Percentiles rank a stretch among this genome's conserved stretches.
phyloP scores from a whole-genome alignment of 2,888 invertebrate species.

The Drosophila phalerata region DNA sequence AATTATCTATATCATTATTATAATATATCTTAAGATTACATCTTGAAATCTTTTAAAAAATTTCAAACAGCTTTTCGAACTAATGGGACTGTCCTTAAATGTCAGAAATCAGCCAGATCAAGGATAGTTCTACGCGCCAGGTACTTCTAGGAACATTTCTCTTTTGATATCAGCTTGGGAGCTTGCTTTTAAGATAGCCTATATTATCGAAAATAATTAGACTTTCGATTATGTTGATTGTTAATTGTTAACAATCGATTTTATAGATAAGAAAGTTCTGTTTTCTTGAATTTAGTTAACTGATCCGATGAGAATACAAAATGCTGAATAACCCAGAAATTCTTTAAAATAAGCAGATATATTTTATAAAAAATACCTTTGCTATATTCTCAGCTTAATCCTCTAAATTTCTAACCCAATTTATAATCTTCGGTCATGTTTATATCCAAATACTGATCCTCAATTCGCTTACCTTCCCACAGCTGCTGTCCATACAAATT shows the following conservation, averaged over 20 bases:
- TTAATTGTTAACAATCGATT: neutral
- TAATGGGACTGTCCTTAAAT: no score
- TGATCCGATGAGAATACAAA: neutral
- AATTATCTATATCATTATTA: neutral
- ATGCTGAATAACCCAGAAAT: neutral
- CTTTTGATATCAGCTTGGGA: neutral
- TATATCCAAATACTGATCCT: slow-evolving; percentile 9
- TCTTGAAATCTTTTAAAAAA: neutral
- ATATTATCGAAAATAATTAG: neutral
- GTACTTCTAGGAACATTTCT: neutral
- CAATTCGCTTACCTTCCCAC: slow-evolving; percentile 18
- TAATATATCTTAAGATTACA: neutral
- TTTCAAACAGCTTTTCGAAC: no score
- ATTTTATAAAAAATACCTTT: neutral
- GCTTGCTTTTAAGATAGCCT: neutral
- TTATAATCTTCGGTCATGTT: neutral
- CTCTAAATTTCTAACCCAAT: neutral
- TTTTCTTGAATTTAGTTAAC: neutral
- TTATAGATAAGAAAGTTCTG: no score
- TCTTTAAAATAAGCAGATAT: neutral
- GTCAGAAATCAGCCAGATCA: no score
- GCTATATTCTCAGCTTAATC: neutral
- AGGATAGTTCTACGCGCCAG: neutral
- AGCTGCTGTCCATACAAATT: slow-evolving; percentile 26
- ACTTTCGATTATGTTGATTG: slow-evolving; percentile 1